A percentile compares a stretch with the other conserved stretches of the same genome.
phyloP scores from a whole-genome alignment of 2,113 vertebrate species.

The Cyphomyrus discorhynchus region DNA sequence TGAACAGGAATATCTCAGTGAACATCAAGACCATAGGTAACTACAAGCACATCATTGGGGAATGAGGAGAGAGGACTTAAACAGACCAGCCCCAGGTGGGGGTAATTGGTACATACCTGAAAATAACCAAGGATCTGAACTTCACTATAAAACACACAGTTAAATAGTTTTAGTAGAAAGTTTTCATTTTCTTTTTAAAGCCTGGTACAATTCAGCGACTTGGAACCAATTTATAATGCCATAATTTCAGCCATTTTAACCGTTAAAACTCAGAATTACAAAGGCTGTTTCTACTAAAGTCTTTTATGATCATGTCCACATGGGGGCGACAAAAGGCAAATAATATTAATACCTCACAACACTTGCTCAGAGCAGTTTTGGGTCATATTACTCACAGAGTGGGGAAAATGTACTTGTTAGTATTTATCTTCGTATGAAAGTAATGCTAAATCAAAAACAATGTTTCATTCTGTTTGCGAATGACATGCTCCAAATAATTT shows the following conservation, averaged over 20 bases:
- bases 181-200: neutral
- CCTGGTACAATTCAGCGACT: neutral
- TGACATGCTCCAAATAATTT: neutral
- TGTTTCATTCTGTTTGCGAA: neutral
- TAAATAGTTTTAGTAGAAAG: neutral
- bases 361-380: neutral
- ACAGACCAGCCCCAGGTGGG: neutral
- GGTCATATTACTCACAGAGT: neutral
- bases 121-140: neutral
- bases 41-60: neutral
- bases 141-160: neutral
- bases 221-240: neutral
- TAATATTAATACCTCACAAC: accelerated
- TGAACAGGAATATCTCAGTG: neutral
- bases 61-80: neutral
- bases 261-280: neutral
- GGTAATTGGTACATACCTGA: neutral
- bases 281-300: neutral
- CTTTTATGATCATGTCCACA: neutral
- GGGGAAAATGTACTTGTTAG: neutral
- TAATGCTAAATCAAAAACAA: neutral
- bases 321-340: slow-evolving; percentile 5
- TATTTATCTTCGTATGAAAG: neutral
- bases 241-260: neutral
- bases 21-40: neutral